These are phyloP conservation scores for Calcarius lapponicus DNA, from an alignment of 2,797 vertebrate species.

Conservation along the genomic window DNA sequence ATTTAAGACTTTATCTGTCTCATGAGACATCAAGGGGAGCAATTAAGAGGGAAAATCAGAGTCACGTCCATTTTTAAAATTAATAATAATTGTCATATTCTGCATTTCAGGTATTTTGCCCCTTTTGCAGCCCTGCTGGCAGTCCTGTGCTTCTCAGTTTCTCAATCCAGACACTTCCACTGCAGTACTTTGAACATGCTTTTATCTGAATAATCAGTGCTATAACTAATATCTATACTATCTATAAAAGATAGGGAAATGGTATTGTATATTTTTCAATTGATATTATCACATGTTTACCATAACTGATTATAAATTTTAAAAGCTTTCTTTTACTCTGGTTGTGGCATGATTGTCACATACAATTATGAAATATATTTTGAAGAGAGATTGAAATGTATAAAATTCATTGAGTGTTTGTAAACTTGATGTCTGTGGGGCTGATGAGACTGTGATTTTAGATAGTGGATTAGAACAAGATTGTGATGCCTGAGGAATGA, in stretches of 20 bases:
- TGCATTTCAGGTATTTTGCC: not conserved
- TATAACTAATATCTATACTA: not conserved
- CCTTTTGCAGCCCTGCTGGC: not conserved
- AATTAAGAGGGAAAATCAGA: not conserved
- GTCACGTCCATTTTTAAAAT: not conserved
- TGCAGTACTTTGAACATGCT: not conserved
- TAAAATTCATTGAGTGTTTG: not conserved
- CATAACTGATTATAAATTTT: not conserved
- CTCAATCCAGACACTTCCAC: not conserved
- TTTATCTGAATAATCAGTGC: not conserved
- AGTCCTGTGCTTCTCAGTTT: not conserved
- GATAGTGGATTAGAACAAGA: not conserved
- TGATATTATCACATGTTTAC: not conserved
- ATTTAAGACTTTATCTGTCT: not conserved
- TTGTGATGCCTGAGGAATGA: not conserved
- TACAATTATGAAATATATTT: not conserved
- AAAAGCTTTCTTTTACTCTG: not conserved
- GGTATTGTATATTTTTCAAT: not conserved
- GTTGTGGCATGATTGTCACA: not conserved
- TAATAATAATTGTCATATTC: not conserved
- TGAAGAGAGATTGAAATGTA: not conserved
- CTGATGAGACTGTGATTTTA: not conserved
- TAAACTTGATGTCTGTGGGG: not conserved
- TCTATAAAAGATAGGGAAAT: not conserved
- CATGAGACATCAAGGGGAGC: not conserved